Percentiles rank a stretch among this genome's conserved stretches.
phyloP scores from a whole-genome alignment of 2,113 vertebrate species.

The Vidua macroura region DNA sequence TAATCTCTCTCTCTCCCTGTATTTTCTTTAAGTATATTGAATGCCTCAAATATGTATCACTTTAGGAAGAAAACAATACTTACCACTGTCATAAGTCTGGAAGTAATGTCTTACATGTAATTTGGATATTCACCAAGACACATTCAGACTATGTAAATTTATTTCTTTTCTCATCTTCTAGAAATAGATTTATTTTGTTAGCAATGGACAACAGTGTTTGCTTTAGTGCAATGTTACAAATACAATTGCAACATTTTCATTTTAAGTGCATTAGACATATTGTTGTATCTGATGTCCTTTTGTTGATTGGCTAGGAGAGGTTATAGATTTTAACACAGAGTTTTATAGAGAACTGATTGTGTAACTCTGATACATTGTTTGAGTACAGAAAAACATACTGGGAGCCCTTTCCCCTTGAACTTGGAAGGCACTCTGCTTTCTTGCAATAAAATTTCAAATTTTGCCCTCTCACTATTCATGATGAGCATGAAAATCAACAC shows the following conservation, averaged over 20 bases:
- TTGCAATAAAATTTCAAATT: not conserved
- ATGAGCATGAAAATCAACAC: not conserved
- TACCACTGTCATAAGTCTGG: not conserved
- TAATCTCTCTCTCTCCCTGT: not conserved
- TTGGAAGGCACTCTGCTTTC: not conserved
- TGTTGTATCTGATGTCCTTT: not conserved
- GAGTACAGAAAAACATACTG: not conserved
- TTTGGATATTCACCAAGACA: not conserved
- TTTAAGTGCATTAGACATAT: not conserved
- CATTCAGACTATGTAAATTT: not conserved
- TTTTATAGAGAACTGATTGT: not conserved
- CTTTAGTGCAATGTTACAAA: not conserved
- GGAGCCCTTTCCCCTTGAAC: not conserved
- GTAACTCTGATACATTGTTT: not conserved
- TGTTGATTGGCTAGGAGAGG: not conserved
- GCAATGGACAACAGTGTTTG: not conserved
- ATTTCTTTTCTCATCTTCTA: not conserved
- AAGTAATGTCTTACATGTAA: not conserved
- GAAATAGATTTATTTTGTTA: not conserved
- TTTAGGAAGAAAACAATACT: not conserved
- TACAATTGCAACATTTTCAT: not conserved
- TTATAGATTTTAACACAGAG: not conserved
- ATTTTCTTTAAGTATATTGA: not conserved
- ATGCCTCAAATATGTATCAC: not conserved
- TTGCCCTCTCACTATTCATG: not conserved